These are phyloP conservation scores for Aplochiton taeniatus DNA, from an alignment of 2,797 vertebrate species.

Conservation along the genomic window DNA sequence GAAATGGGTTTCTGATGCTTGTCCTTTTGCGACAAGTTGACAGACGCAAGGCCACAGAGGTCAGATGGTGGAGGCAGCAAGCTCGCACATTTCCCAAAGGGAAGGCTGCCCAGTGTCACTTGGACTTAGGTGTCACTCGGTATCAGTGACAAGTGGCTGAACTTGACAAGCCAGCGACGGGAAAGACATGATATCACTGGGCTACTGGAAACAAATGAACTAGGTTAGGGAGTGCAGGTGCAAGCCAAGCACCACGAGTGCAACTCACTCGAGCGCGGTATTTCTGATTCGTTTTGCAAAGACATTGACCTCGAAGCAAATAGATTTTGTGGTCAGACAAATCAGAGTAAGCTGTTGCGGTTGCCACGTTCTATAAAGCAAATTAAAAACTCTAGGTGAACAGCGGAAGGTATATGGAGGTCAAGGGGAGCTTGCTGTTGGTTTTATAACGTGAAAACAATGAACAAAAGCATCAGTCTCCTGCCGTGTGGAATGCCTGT, in stretches of 20 bases:
- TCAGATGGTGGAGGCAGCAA: conserved; percentile 17
- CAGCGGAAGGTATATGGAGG: not conserved
- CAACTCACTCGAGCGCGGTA: not conserved
- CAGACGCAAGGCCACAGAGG: conserved; percentile 13
- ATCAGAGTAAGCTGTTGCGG: conserved; percentile 7
- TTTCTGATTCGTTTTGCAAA: too few relatives aligned
- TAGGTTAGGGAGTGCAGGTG: conserved; percentile 17
- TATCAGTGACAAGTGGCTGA: conserved; percentile 24
- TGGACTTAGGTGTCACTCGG: conserved; percentile 13
- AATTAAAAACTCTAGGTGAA: not conserved
- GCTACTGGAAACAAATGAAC: not conserved
- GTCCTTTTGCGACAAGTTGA: conserved; percentile 26
- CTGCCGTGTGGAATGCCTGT: conserved; percentile 33
- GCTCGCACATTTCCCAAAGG: conserved; percentile 20
- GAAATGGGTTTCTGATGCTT: conserved; percentile 13
- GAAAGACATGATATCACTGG: not conserved
- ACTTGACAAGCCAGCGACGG: conserved; percentile 29
- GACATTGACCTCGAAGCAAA: conserved; percentile 35
- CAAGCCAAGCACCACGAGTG: conserved; percentile 14
- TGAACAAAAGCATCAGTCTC: conserved; percentile 29
- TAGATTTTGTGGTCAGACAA: conserved; percentile 43
- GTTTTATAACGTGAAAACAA: conserved; percentile 31
- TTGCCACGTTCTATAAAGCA: not conserved
- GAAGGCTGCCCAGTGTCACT: conserved; percentile 14
- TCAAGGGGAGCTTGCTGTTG: conserved; percentile 16